Base-by-base conservation (phyloP, 1,140 invertebrate species). In the Leptinotarsa defecta region DNA sequence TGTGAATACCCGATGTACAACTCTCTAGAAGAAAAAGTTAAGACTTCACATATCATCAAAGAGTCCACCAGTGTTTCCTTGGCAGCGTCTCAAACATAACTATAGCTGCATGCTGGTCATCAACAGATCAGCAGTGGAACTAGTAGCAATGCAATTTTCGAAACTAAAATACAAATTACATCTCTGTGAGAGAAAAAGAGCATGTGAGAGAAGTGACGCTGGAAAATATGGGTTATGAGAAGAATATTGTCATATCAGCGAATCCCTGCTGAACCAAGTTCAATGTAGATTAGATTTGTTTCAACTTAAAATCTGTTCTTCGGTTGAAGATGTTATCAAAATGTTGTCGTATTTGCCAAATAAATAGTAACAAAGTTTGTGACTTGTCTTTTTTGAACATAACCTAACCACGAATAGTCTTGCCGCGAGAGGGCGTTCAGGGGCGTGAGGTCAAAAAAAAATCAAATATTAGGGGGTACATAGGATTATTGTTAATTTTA, bases 1-100 rank as follows among this genome's bases (percentile, higher is more conserved):
- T 96, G 94, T 83, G 95, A 97, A 83, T 95, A 92, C 84, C 95
- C 95, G 1, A 88, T 96, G 24, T 96, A 96, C 83, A 90, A 95
- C 81, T 94, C 91, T 15, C 86, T 93, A 71, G 88, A 90, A 34
- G 91, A 91, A 2, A 92, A 93, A 68, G 88, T 88, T 78, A 88
- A 90, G 49, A 89, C 89, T 15, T 86, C 89, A 1, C 87, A 90
- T 4, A 89, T 91, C 70, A 90, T 92, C 52, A 93, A 92, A 43
- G 92, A 93, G 81, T 93, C 92, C 64, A 92, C 90, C 13, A 91
- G 91, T 75, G 89, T 93, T 72, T 93, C 92, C 6, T 89, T 93
- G 82, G 91, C 91, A 2, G 92, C 92, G 13, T 79, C 78, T 48
- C 77, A 91, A 81, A 93, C 92, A 89, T 93, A 94, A 90, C 92